Evolutionary conservation across 2,888 invertebrate species (phyloP).

Genomic region (Cosmia trapezina): DNA sequence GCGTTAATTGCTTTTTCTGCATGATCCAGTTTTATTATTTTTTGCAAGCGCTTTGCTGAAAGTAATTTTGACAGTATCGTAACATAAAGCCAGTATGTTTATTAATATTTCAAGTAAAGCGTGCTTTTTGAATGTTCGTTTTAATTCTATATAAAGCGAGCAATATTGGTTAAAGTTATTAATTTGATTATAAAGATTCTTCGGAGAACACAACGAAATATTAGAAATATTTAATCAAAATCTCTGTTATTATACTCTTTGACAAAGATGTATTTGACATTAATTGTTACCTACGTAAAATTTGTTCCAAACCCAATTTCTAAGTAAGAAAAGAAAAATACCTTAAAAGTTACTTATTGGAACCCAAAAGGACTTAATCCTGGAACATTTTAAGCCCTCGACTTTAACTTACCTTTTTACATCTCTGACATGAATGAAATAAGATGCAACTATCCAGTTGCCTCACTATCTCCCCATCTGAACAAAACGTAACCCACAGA

Average conservation of each 20-base stretch:
- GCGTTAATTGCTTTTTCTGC: conserved; percentile 41
- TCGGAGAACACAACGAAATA: neutral
- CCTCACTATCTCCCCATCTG: conserved; percentile 16
- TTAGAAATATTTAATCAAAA: conserved; percentile 1
- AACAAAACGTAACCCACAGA: conserved; percentile 36
- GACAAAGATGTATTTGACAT: neutral
- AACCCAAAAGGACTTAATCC: neutral
- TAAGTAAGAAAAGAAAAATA: neutral
- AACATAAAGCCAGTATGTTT: conserved; percentile 18
- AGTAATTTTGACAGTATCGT: conserved; percentile 18
- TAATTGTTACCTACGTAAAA: neutral
- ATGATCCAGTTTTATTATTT: conserved; percentile 25
- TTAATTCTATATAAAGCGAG: neutral
- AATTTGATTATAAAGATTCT: conserved; percentile 26
- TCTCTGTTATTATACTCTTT: neutral
- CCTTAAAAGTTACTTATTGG: neutral
- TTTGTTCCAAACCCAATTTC: neutral
- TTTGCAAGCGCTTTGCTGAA: conserved; percentile 1
- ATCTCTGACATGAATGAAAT: neutral
- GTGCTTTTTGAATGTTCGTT: conserved; percentile 4
- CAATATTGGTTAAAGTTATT: conserved; percentile 4
- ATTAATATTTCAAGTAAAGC: conserved; percentile 24
- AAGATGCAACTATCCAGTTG: conserved; percentile 23
- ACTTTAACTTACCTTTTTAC: neutral
- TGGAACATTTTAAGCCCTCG: neutral